Conservation (phyloP, 23 tunicate species). For the Botrylloides violaceus region DNA sequence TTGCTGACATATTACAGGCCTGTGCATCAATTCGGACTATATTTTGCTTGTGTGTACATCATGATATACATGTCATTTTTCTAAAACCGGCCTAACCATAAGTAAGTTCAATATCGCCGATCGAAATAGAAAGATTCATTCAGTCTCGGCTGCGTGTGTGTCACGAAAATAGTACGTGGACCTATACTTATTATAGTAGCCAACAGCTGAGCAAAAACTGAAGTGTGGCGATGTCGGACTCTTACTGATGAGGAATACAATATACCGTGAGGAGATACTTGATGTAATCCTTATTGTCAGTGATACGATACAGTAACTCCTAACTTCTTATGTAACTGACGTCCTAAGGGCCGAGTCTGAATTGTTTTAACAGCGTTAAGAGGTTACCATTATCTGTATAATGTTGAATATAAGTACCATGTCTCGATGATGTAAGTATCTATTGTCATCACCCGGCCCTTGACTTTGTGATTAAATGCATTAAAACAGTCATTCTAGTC, state of each 20-base stretch:
- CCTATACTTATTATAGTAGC: background rate
- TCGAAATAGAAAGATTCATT: too few relatives aligned
- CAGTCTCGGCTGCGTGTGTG: too few relatives aligned
- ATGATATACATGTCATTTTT: too few relatives aligned
- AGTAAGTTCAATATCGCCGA: too few relatives aligned
- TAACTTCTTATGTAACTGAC: background rate
- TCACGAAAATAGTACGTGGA: too few relatives aligned
- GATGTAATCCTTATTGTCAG: background rate
- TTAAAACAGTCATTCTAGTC: too few relatives aligned
- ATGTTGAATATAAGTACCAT: background rate
- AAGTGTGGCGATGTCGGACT: background rate
- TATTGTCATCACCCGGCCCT: slow-evolving; percentile 2
- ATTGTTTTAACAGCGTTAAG: background rate
- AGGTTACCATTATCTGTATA: background rate
- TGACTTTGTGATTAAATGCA: background rate
- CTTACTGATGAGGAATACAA: background rate
- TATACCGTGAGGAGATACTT: background rate
- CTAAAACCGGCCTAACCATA: too few relatives aligned
- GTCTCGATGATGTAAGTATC: background rate
- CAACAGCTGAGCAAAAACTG: background rate
- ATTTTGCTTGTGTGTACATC: too few relatives aligned
- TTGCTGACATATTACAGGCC: too few relatives aligned
- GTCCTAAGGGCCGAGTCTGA: background rate
- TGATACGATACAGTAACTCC: background rate
- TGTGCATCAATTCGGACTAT: too few relatives aligned